Evolutionary conservation across 2,113 vertebrate genomes (phyloP).

Genomic region (Phyllostomus discolor): DNA sequence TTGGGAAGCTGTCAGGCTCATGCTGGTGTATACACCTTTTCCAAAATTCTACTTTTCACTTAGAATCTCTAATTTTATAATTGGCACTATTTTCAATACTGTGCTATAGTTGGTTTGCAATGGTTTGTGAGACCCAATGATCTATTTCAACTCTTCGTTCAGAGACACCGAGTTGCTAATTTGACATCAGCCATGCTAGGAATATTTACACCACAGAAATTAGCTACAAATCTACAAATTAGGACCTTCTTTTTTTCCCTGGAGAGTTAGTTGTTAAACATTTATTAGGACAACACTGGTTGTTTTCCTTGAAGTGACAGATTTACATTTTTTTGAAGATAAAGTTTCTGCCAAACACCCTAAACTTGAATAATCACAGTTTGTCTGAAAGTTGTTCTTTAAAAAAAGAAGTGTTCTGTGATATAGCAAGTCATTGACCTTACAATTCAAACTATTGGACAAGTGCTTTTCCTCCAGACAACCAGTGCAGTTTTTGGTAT

Average conservation of each 20-base stretch:
- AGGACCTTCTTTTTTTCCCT: neutral
- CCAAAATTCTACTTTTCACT: neutral
- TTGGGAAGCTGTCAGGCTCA: neutral
- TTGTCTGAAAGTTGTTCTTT: neutral
- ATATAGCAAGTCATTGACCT: neutral
- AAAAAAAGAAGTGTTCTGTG: neutral
- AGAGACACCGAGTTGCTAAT: neutral
- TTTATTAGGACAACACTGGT: neutral
- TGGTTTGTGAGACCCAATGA: neutral
- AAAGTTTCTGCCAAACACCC: neutral
- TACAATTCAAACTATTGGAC: neutral
- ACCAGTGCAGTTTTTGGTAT: neutral
- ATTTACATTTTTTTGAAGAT: neutral
- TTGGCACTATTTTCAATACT: neutral
- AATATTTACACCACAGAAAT: neutral
- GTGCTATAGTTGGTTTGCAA: neutral
- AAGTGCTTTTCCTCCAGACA: neutral
- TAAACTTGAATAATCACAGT: neutral
- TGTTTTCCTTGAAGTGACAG: neutral
- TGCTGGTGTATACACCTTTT: neutral
- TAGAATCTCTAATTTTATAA: neutral
- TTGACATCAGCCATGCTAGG: neutral
- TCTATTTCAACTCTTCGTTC: neutral
- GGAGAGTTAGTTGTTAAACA: neutral
- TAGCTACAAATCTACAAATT: neutral